These are phyloP conservation scores for Protophormia terraenovae DNA, from an alignment of 2,888 invertebrate species.

Conservation along the genomic window DNA sequence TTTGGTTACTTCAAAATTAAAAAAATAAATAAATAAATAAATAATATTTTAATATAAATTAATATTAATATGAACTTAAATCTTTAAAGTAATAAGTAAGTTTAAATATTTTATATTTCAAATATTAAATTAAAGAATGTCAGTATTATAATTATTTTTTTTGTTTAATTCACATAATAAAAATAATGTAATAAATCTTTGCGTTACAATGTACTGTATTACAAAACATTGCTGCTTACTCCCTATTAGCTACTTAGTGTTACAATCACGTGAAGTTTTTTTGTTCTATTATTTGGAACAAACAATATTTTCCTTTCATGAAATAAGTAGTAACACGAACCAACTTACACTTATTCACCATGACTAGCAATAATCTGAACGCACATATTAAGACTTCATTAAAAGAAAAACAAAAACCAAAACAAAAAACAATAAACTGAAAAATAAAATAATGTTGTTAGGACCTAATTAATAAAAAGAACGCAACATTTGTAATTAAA, in stretches of 20 bases:
- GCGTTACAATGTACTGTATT: no score
- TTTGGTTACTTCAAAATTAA: no score
- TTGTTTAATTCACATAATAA: not conserved
- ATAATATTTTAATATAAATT: no score
- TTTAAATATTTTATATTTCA: not conserved
- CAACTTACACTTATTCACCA: not conserved
- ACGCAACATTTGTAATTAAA: not conserved
- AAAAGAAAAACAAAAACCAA: not conserved
- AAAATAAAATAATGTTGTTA: not conserved
- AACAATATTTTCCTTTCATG: not conserved
- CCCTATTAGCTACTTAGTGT: not conserved
- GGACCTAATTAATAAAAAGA: not conserved
- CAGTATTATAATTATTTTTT: not conserved
- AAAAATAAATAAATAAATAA: no score
- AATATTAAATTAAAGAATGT: not conserved
- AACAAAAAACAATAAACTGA: not conserved
- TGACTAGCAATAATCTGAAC: not conserved
- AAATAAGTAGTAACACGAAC: not conserved
- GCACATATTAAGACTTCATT: constrained; percentile 16
- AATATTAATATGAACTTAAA: no score
- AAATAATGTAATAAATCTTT: not conserved
- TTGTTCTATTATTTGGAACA: no score
- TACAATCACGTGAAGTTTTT: not conserved
- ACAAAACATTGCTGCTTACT: not conserved
- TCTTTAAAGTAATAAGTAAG: not conserved